phyloP scores from a whole-genome alignment of 2,888 invertebrate species.

The Tholera decimalis region DNA sequence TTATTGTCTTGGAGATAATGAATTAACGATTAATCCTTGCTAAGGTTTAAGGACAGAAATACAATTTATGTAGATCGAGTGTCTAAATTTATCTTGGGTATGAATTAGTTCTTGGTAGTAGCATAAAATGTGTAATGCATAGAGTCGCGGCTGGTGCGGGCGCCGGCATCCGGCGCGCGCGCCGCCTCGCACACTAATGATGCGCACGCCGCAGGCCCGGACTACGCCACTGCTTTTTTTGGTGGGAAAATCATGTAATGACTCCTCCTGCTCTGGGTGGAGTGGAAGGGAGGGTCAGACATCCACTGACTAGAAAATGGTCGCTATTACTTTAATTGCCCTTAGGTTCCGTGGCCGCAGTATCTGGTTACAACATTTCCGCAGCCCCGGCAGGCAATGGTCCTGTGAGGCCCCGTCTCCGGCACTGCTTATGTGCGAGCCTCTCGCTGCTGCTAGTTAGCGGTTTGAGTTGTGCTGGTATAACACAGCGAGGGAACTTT shows the following conservation, averaged over 20 bases:
- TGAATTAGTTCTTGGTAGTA: conserved; percentile 27
- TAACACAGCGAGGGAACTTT: background rate
- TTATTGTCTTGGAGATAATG: background rate
- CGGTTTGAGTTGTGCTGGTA: conserved; percentile 1
- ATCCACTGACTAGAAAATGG: too few relatives aligned
- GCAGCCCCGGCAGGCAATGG: too few relatives aligned
- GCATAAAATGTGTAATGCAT: conserved; percentile 30
- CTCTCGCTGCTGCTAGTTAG: background rate
- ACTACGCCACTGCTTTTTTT: too few relatives aligned
- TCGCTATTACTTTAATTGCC: too few relatives aligned
- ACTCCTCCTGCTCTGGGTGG: too few relatives aligned
- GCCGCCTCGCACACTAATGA: conserved; percentile 42
- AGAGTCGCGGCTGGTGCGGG: conserved; percentile 49
- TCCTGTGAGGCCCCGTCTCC: too few relatives aligned
- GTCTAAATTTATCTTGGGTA: conserved; percentile 21
- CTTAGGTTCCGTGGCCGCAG: too few relatives aligned
- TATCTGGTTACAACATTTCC: too few relatives aligned
- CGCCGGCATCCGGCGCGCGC: conserved; percentile 50
- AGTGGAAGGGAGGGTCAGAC: too few relatives aligned
- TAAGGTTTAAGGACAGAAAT: conserved; percentile 2
- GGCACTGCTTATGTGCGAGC: background rate
- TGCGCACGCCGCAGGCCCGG: background rate
- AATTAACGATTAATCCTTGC: background rate
- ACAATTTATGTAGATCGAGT: background rate
- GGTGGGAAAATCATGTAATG: too few relatives aligned